Percentiles rank a stretch among this genome's conserved stretches.
These are phyloP conservation scores for Drosophila sordidula DNA, from an alignment of 2,888 invertebrate species.

Conservation along the genomic window DNA sequence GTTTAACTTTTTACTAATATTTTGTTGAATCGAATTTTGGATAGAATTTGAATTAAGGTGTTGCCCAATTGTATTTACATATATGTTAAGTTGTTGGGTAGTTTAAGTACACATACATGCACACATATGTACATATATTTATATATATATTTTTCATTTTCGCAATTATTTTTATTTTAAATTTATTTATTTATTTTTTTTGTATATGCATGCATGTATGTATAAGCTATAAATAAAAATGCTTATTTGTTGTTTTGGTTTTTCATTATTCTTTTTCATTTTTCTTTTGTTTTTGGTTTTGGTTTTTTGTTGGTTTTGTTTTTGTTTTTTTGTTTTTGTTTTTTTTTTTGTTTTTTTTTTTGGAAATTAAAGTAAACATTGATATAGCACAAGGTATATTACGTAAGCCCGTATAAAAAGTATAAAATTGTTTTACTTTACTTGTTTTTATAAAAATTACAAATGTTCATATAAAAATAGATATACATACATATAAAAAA, in stretches of 20 bases:
- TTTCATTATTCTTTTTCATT: slow-evolving; percentile 21
- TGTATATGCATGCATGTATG: slow-evolving; percentile 18
- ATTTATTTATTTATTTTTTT: not conserved
- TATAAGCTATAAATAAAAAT: slow-evolving; percentile 57
- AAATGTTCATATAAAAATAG: slow-evolving; percentile 78
- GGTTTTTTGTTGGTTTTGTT: not conserved
- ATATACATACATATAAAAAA: slow-evolving; percentile 67
- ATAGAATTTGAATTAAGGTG: slow-evolving; percentile 1
- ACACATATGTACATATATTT: not conserved
- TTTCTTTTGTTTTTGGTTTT: slow-evolving; percentile 12
- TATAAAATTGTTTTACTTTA: slow-evolving; percentile 69
- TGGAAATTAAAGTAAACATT: slow-evolving; percentile 68
- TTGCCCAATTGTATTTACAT: slow-evolving; percentile 29
- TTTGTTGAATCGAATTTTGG: not conserved
- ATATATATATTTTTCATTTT: not conserved
- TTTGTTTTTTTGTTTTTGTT: slow-evolving; percentile 11
- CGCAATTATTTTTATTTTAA: not conserved
- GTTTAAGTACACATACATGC: slow-evolving; percentile 6
- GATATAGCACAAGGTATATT: slow-evolving; percentile 70
- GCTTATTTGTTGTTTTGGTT: slow-evolving; percentile 46
- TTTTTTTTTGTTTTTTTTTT: slow-evolving; percentile 17
- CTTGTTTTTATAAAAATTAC: slow-evolving; percentile 70
- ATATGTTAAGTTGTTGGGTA: slow-evolving; percentile 6
- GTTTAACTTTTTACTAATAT: not conserved
- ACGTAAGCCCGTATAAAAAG: slow-evolving; percentile 78